A percentile compares a stretch with the other conserved stretches of the same genome.
These are phyloP conservation scores for Neogobius melanostomus DNA, from an alignment of 2,113 vertebrate genomes.

Conservation along the genomic window DNA sequence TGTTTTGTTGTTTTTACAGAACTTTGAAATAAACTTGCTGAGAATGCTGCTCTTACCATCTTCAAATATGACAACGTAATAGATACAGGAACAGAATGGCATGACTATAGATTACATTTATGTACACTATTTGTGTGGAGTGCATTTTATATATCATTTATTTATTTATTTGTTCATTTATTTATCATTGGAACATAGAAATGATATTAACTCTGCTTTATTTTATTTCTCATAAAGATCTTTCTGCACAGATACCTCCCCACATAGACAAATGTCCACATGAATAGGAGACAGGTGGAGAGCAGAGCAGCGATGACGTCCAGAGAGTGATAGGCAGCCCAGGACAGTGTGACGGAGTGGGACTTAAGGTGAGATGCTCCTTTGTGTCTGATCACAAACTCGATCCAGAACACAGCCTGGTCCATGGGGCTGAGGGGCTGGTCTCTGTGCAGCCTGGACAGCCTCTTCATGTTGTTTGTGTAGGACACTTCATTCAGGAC, in stretches of 20 bases:
- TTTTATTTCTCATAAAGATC: conserved; percentile 42
- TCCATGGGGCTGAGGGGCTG: conserved; percentile 87
- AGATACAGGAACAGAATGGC: too few relatives aligned
- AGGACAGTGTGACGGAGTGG: conserved; percentile 83
- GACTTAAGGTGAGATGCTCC: conserved; percentile 84
- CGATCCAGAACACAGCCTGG: conserved; percentile 88
- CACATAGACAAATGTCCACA: conserved; percentile 27
- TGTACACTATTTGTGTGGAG: too few relatives aligned
- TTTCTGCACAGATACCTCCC: conserved; percentile 47
- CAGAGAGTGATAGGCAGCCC: conserved; percentile 87
- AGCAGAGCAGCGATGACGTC: conserved; percentile 77
- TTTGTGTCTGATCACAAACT: conserved; percentile 89
- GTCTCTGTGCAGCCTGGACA: conserved; percentile 87
- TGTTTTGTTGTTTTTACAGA: too few relatives aligned
- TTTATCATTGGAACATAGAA: not conserved
- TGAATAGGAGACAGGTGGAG: conserved; percentile 20
- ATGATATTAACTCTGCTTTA: conserved; percentile 33
- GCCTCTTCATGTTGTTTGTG: conserved; percentile 85
- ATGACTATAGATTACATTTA: too few relatives aligned
- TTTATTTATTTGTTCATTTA: not conserved
- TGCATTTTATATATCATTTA: not conserved
- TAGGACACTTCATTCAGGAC: conserved; percentile 71
- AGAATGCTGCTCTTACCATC: too few relatives aligned
- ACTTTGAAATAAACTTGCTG: too few relatives aligned
- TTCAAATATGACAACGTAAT: too few relatives aligned